These are phyloP conservation scores for Euglossa dilemma DNA, from an alignment of 1,140 invertebrate genomes.

Conservation along the genomic window DNA sequence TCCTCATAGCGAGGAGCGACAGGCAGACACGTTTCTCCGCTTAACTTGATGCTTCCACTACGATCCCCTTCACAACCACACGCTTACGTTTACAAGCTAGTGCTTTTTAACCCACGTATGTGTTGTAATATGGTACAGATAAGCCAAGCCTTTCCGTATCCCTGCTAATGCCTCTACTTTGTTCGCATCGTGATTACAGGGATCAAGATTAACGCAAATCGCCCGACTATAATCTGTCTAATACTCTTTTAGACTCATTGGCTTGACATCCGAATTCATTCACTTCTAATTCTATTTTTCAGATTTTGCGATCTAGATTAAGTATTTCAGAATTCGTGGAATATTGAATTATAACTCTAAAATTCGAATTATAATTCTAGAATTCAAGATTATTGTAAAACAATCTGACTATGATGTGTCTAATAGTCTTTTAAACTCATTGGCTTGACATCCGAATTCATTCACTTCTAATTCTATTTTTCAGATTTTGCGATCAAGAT, in stretches of 20 bases:
- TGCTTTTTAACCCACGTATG: not conserved
- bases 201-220: constrained; percentile 1
- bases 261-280: no score
- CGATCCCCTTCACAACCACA: not conserved
- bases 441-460: no score
- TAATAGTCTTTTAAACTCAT: no score
- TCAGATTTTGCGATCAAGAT: no score
- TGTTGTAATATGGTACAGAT: not conserved
- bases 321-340: no score
- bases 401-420: not conserved
- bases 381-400: no score
- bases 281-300: no score
- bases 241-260: not conserved
- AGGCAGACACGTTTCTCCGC: not conserved
- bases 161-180: not conserved
- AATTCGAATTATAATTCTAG: no score
- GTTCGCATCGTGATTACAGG: not conserved
- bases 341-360: no score
- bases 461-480: no score
- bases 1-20: not conserved
- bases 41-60: not conserved
- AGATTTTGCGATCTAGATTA: no score
- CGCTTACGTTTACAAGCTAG: not conserved
- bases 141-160: not conserved
- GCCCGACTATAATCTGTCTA: not conserved